phyloP scores from a whole-genome alignment of 2,797 vertebrate genomes.

The Gymnoscopelus microlampas region DNA sequence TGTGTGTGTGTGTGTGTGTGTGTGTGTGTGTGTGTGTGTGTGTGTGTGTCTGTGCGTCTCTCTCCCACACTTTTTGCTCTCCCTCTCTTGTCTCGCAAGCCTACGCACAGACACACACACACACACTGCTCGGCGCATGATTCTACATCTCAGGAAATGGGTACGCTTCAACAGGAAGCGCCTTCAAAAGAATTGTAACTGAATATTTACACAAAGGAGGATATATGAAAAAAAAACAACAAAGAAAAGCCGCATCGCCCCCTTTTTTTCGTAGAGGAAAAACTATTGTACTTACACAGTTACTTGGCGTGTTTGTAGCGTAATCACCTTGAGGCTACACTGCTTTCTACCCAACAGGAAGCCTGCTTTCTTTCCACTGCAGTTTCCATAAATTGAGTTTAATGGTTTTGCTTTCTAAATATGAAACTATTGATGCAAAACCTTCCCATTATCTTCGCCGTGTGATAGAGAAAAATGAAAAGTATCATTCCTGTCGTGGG shows the following conservation, averaged over 20 bases:
- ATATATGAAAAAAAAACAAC: constrained; percentile 28
- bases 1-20: too few relatives aligned
- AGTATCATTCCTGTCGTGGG: too few relatives aligned
- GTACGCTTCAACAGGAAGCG: constrained; percentile 73
- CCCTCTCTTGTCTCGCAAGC: neutral
- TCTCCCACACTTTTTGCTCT: constrained; percentile 16
- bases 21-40: too few relatives aligned
- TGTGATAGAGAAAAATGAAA: too few relatives aligned
- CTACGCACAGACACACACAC: neutral
- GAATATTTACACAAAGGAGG: constrained; percentile 64
- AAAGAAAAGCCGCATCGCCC: constrained; percentile 16
- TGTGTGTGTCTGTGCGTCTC: constrained; percentile 16
- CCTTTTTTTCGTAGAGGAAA: constrained; percentile 35
- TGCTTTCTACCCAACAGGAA: constrained; percentile 34
- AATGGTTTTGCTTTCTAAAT: neutral
- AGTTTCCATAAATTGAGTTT: constrained; percentile 32
- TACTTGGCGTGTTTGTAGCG: constrained; percentile 24
- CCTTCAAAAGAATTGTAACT: constrained; percentile 62
- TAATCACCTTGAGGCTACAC: constrained; percentile 18
- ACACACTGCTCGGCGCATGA: constrained; percentile 38
- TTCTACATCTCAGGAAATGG: constrained; percentile 67
- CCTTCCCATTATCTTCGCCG: too few relatives aligned
- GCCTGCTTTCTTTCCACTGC: constrained; percentile 28
- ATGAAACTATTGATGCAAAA: too few relatives aligned
- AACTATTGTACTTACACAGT: constrained; percentile 3